phyloP scores from a whole-genome alignment of 1,140 invertebrate species.

The Heliothis subflexa region DNA sequence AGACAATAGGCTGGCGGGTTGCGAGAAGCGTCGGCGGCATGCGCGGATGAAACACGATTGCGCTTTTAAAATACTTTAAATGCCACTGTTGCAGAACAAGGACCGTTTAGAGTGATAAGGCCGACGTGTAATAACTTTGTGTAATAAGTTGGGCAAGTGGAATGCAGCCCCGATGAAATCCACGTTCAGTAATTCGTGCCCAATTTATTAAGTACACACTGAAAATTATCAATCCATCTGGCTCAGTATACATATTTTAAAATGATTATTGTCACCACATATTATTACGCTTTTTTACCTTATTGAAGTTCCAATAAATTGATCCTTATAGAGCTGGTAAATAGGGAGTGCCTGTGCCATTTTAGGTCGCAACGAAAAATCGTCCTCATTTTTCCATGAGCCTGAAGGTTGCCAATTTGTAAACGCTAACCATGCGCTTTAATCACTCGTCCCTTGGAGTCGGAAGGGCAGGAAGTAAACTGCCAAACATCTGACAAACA shows the following conservation, averaged over 20 bases:
- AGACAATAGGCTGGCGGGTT: constrained; percentile 57
- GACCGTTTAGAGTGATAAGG: constrained; percentile 15
- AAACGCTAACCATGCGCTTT: constrained; percentile 46
- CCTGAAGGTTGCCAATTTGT: constrained; percentile 52
- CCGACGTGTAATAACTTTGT: constrained; percentile 27
- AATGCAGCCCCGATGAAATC: neutral
- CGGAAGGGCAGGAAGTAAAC: constrained; percentile 49
- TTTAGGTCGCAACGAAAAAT: constrained; percentile 55
- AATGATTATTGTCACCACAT: constrained; percentile 22
- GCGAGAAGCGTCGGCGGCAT: constrained; percentile 9
- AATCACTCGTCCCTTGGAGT: constrained; percentile 36
- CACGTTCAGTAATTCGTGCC: neutral
- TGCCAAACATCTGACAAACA: constrained; percentile 33
- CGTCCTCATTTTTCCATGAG: constrained; percentile 52
- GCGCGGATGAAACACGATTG: constrained; percentile 47
- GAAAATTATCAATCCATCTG: constrained; percentile 7
- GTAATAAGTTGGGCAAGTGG: constrained; percentile 31
- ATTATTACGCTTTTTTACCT: constrained; percentile 16
- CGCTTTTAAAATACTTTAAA: constrained; percentile 62
- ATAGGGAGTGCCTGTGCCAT: constrained; percentile 40
- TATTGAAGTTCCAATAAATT: constrained; percentile 33
- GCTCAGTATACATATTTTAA: neutral
- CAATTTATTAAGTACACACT: constrained; percentile 19
- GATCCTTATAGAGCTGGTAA: constrained; percentile 11
- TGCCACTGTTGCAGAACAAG: constrained; percentile 46